Evolutionary conservation across 2,113 vertebrate genomes (phyloP).

Genomic region (Notechis scutatus): DNA sequence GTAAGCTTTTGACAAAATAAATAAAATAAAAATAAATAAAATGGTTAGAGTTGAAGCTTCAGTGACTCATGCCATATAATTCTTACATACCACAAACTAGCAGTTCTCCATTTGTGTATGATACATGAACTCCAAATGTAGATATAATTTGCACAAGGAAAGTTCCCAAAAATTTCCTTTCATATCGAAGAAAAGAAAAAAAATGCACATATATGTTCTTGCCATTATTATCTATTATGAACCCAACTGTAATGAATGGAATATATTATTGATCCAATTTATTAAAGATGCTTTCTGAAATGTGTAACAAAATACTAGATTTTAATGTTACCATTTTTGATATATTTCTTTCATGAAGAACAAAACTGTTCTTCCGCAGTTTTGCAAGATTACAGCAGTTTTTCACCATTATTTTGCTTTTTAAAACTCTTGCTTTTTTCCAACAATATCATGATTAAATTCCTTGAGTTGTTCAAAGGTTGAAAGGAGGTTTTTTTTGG

Average conservation of each 20-base stretch:
- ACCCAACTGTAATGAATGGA: background rate
- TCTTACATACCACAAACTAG: background rate
- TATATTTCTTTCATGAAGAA: background rate
- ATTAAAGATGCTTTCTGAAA: background rate
- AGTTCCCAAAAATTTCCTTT: background rate
- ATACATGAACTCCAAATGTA: background rate
- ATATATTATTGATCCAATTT: background rate
- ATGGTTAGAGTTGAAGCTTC: background rate
- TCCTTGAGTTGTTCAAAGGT: background rate
- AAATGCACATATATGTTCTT: background rate
- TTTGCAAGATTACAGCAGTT: background rate
- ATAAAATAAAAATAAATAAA: background rate
- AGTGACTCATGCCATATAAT: background rate
- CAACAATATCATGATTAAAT: background rate
- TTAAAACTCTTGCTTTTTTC: background rate
- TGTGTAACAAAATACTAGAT: background rate
- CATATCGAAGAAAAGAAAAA: background rate
- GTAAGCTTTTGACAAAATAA: too few species aligned
- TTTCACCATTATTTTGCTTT: background rate
- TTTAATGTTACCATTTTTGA: background rate
- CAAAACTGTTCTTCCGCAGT: background rate
- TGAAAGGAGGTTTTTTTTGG: background rate
- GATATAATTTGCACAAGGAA: background rate
- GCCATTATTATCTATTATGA: background rate
- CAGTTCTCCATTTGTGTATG: background rate